Evolutionary conservation across 2,888 invertebrate genomes (phyloP).

Genomic region (Drosophila austrosaltans): DNA sequence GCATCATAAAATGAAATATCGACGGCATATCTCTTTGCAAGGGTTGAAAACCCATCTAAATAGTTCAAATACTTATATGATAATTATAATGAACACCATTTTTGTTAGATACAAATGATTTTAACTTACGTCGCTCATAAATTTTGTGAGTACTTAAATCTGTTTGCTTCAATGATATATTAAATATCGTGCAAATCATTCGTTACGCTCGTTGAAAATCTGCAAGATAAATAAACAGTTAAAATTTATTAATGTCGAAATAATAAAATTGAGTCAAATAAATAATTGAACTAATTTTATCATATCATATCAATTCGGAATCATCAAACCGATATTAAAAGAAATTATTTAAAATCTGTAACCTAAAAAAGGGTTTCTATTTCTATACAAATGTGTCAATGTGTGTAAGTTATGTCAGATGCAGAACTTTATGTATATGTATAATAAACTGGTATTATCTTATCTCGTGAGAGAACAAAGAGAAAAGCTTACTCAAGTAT

Average conservation of each 20-base stretch:
- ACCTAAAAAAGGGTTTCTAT: no score
- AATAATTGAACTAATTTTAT: no score
- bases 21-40: constrained; percentile 40
- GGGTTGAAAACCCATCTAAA: constrained; percentile 22
- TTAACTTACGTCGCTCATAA: constrained; percentile 53
- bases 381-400: no score
- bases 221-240: constrained; percentile 4
- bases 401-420: no score
- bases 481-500: no score
- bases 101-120: constrained; percentile 8
- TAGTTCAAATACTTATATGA: constrained; percentile 23
- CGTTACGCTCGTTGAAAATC: constrained; percentile 40
- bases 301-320: no score
- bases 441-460: no score
- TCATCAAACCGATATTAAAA: no score
- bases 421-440: no score
- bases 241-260: neutral
- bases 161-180: constrained; percentile 43
- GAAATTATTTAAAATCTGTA: no score
- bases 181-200: constrained; percentile 45
- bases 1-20: constrained; percentile 62
- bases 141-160: constrained; percentile 48
- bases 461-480: no score
- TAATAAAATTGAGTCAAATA: no score
- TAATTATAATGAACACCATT: constrained; percentile 4